Evolutionary conservation across 2,113 vertebrate species (phyloP).

Genomic region (Amblyopsis rosae): DNA sequence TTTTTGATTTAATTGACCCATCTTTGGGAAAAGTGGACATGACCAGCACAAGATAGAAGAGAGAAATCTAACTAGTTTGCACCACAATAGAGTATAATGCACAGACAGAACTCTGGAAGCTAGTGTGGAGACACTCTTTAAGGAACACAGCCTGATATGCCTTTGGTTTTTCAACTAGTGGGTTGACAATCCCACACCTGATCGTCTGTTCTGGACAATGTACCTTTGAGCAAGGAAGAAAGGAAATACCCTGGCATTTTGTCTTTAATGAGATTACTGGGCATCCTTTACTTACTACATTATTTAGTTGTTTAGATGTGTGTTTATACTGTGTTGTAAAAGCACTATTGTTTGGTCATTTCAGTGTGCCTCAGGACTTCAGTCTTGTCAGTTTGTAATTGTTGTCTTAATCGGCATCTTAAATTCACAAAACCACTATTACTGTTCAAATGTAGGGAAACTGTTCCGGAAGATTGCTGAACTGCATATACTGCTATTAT

Average conservation of each 20-base stretch:
- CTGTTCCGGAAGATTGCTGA: not conserved
- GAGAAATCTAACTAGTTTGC: not conserved
- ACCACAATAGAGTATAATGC: not conserved
- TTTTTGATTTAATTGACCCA: too few species aligned
- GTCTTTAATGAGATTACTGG: constrained; percentile 5
- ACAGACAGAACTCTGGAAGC: not conserved
- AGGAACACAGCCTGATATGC: not conserved
- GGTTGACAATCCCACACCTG: not conserved
- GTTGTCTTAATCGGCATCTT: constrained; percentile 3
- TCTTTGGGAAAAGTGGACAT: too few species aligned
- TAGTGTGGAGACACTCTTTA: not conserved
- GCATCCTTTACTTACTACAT: not conserved
- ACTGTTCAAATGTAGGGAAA: not conserved
- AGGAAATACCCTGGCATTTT: not conserved
- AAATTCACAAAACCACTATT: constrained; percentile 21
- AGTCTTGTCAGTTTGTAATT: not conserved
- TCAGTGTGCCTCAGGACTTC: constrained; percentile 29
- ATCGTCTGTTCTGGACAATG: not conserved
- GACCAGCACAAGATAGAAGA: not conserved
- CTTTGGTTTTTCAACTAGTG: not conserved
- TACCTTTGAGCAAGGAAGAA: constrained; percentile 6
- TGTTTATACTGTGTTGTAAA: constrained; percentile 44
- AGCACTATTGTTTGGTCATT: constrained; percentile 37
- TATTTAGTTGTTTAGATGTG: not conserved
- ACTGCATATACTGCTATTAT: not conserved